Percentiles rank a stretch among this genome's conserved stretches.
phyloP scores from a whole-genome alignment of 2,797 vertebrate species.

The Todus mexicanus region DNA sequence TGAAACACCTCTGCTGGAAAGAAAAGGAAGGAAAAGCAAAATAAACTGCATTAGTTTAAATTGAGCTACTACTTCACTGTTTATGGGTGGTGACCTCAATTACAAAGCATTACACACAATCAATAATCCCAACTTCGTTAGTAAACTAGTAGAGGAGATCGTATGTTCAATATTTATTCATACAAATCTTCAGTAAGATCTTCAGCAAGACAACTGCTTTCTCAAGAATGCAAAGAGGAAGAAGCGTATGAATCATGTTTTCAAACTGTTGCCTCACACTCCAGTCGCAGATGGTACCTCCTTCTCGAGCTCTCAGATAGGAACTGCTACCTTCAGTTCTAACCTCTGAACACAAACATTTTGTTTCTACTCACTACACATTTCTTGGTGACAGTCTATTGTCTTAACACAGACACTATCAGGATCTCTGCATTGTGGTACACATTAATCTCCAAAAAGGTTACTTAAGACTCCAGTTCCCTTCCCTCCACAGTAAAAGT shows the following conservation, averaged over 20 bases:
- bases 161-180: slow-evolving; percentile 36
- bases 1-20: slow-evolving; percentile 74
- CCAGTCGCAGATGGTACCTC: not conserved
- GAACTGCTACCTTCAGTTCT: not conserved
- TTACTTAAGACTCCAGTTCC: not conserved
- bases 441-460: not conserved
- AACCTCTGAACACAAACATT: not conserved
- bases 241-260: slow-evolving; percentile 26
- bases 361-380: not conserved
- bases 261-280: slow-evolving; percentile 35
- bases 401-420: not conserved
- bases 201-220: slow-evolving; percentile 11
- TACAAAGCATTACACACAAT: not conserved
- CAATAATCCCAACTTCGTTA: not conserved
- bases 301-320: not conserved
- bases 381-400: not conserved
- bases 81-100: not conserved
- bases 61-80: not conserved
- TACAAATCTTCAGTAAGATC: not conserved
- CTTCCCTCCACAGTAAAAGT: not conserved
- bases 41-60: not conserved
- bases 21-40: slow-evolving; percentile 7
- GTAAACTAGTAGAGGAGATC: slow-evolving; percentile 8
- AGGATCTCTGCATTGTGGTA: not conserved
- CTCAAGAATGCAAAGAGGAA: slow-evolving; percentile 2